Percentiles rank a stretch among this genome's conserved stretches.
phyloP scores from a whole-genome alignment of 2,113 vertebrate genomes.

The Dicaeum eximium region DNA sequence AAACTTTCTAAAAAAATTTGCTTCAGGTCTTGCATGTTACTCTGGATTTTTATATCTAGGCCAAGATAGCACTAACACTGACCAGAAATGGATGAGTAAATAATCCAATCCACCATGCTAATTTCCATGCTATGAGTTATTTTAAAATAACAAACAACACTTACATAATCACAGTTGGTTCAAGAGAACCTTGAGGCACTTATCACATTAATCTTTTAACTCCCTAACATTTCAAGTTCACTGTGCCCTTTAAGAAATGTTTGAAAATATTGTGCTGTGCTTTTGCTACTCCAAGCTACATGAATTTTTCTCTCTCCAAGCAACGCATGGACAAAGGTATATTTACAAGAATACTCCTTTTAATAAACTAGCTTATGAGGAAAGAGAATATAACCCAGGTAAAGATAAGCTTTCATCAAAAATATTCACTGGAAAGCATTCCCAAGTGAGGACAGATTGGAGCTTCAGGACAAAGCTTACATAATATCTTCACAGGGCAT shows the following conservation, averaged over 20 bases:
- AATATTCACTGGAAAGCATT: background rate
- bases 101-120: background rate
- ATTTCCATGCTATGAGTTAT: background rate
- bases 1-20: background rate
- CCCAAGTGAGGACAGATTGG: background rate
- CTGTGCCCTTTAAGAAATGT: background rate
- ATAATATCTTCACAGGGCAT: background rate
- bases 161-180: background rate
- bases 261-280: background rate
- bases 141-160: conserved; percentile 25
- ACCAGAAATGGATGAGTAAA: background rate
- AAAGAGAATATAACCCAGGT: background rate
- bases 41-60: background rate
- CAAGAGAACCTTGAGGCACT: conserved; percentile 10
- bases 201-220: conserved; percentile 29
- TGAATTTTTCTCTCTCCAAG: background rate
- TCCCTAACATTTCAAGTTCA: conserved; percentile 23
- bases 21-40: background rate
- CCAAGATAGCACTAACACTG: background rate
- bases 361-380: background rate
- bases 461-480: background rate
- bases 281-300: background rate
- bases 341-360: background rate
- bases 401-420: background rate
- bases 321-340: background rate